Conservation (phyloP, 1,140 invertebrate genomes). For the Scaptomyza graminum region DNA sequence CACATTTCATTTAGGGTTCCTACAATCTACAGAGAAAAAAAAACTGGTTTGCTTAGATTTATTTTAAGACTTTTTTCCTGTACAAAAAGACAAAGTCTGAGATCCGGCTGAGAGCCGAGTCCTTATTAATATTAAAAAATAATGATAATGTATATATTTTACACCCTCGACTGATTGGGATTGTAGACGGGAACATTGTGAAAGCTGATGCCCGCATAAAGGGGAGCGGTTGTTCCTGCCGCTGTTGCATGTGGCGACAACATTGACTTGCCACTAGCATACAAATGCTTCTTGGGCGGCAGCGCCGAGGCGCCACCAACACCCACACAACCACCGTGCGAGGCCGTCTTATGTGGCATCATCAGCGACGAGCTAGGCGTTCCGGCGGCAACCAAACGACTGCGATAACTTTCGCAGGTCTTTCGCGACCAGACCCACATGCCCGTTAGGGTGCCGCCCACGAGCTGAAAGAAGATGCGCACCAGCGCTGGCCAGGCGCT, state of each 20-base stretch:
- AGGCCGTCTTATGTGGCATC: slow-evolving; percentile 46
- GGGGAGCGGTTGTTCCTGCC: slow-evolving; percentile 20
- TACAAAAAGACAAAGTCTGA: neutral
- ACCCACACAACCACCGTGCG: neutral
- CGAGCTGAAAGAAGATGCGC: slow-evolving; percentile 90
- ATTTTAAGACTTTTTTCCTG: neutral
- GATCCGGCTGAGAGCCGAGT: neutral
- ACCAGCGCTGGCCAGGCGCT: slow-evolving; percentile 85
- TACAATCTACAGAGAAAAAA: neutral
- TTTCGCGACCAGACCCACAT: slow-evolving; percentile 97
- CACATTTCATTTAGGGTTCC: slow-evolving; percentile 66
- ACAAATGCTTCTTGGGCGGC: slow-evolving; percentile 74
- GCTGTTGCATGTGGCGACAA: slow-evolving; percentile 19
- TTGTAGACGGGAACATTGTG: slow-evolving; percentile 82
- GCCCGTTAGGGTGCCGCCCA: slow-evolving; percentile 92
- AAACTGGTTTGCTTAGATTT: too few relatives aligned
- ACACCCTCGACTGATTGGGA: slow-evolving; percentile 71
- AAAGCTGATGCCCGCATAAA: slow-evolving; percentile 82
- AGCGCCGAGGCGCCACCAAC: slow-evolving; percentile 16
- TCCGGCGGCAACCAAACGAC: slow-evolving; percentile 61
- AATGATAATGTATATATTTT: neutral
- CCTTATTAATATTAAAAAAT: too few relatives aligned
- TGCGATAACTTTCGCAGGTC: slow-evolving; percentile 86
- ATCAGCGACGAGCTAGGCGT: slow-evolving; percentile 58
- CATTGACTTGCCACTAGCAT: slow-evolving; percentile 70